phyloP scores from a whole-genome alignment of 2,888 invertebrate genomes.

The Heteromyza rotundicornis region DNA sequence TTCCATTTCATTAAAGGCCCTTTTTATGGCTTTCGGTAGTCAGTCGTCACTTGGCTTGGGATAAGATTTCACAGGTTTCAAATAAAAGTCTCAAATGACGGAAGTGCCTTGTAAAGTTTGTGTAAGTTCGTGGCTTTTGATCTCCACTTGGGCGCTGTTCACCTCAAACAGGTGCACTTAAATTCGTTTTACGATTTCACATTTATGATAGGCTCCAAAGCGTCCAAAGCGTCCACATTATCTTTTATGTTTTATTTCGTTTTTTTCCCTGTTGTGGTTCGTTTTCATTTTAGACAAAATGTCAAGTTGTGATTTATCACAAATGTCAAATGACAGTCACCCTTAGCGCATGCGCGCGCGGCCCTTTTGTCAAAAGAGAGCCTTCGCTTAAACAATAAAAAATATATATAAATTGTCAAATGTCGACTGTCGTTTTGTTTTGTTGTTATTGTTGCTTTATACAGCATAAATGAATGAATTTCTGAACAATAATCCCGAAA shows the following conservation, averaged over 20 bases:
- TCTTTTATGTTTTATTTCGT: too few species aligned
- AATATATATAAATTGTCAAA: neutral
- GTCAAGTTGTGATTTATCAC: constrained; percentile 6
- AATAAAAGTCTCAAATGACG: too few species aligned
- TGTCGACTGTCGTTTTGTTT: neutral
- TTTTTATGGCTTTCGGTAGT: too few species aligned
- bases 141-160: neutral
- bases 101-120: too few species aligned
- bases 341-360: constrained; percentile 7
- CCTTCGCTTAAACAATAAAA: neutral
- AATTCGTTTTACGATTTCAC: constrained; percentile 13
- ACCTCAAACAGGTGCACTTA: neutral
- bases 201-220: constrained; percentile 13
- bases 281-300: neutral
- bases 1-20: too few species aligned
- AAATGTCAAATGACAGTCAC: constrained; percentile 8
- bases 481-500: constrained; percentile 13
- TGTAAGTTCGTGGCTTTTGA: too few species aligned
- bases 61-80: too few species aligned
- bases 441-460: constrained; percentile 3
- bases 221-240: neutral
- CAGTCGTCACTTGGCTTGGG: too few species aligned
- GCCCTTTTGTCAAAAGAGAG: constrained; percentile 1
- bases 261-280: too few species aligned
- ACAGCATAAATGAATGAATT: constrained; percentile 22